Percentiles rank a stretch among this genome's conserved stretches.
Conservation (phyloP, 2,797 vertebrate species). For the Gymnopithys bicolor region DNA sequence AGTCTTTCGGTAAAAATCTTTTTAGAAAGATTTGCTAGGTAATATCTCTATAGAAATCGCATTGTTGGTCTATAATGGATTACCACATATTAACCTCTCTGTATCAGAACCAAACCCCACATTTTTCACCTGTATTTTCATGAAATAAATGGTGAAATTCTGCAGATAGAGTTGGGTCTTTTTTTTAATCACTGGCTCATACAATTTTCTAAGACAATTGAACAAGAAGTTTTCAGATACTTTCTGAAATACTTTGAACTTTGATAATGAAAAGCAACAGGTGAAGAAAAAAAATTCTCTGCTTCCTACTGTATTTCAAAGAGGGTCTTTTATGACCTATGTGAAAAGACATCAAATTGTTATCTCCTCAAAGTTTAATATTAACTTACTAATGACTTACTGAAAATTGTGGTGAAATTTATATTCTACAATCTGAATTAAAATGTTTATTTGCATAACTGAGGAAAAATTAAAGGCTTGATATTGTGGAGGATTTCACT, state of each 20-base stretch:
- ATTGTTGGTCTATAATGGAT: neutral
- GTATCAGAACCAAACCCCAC: neutral
- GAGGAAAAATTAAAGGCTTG: neutral
- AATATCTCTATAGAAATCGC: neutral
- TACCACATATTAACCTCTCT: neutral
- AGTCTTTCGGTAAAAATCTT: neutral
- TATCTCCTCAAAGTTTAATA: neutral
- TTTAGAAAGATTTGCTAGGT: neutral
- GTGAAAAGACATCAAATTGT: neutral
- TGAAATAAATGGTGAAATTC: neutral
- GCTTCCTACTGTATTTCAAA: neutral
- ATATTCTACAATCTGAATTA: neutral
- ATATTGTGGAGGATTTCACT: neutral
- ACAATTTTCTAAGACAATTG: neutral
- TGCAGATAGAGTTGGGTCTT: rapidly evolving
- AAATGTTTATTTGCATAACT: neutral
- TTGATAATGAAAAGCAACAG: neutral
- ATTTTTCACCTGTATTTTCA: neutral
- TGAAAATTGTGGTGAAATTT: neutral
- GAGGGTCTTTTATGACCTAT: neutral
- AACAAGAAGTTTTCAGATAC: neutral
- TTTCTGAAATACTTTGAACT: neutral
- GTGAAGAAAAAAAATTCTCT: neutral
- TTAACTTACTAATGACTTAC: neutral
- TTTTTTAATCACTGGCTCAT: neutral